Percentiles rank a stretch among this genome's conserved stretches.
Conservation (phyloP, 2,888 invertebrate species). For the Cryptops parisi region DNA sequence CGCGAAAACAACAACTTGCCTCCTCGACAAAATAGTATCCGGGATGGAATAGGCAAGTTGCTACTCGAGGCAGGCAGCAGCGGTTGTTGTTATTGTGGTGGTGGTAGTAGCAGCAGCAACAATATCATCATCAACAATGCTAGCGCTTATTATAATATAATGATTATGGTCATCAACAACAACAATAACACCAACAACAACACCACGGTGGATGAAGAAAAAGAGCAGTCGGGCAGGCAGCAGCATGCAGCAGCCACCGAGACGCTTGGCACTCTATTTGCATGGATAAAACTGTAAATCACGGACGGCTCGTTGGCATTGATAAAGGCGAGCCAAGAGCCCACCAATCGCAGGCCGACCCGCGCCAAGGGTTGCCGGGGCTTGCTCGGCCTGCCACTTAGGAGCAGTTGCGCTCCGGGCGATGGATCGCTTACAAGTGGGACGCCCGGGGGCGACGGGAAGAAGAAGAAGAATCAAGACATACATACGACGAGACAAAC, state of each 20-base stretch:
- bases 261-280: constrained; percentile 6
- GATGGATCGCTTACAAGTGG: constrained; percentile 9
- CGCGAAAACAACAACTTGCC: too few species aligned
- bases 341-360: constrained; percentile 1
- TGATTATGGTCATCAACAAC: too few species aligned
- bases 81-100: not conserved
- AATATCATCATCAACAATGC: not conserved
- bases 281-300: constrained; percentile 10
- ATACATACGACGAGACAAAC: too few species aligned
- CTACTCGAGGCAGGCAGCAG: not conserved
- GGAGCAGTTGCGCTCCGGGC: not conserved
- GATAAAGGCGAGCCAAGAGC: constrained; percentile 1
- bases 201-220: too few species aligned
- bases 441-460: not conserved
- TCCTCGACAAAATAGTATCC: too few species aligned
- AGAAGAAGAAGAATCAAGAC: too few species aligned
- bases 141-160: too few species aligned
- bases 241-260: not conserved
- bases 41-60: too few species aligned
- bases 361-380: not conserved
- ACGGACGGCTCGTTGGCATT: not conserved
- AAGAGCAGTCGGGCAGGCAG: not conserved
- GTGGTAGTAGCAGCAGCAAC: not conserved
- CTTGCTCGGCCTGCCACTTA: constrained; percentile 1
- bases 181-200: too few species aligned